Evolutionary conservation across 2,888 invertebrate genomes (phyloP).

Genomic region (Marasmarcha lunaedactyla): DNA sequence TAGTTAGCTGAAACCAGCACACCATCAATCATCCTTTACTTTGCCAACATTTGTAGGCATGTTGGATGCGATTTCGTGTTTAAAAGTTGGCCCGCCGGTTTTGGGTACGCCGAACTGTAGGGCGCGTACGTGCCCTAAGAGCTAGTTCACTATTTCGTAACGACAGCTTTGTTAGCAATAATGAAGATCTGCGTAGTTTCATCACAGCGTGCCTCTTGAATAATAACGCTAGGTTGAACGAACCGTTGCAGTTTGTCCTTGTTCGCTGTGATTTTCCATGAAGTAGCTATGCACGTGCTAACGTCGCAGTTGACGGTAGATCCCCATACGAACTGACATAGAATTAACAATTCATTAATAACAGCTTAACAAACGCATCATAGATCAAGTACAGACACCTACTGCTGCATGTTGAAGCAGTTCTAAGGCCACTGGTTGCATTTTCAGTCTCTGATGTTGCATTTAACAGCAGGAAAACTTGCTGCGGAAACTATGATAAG

Average conservation of each 20-base stretch:
- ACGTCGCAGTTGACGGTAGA: not conserved
- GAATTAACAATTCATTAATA: slow-evolving; percentile 1
- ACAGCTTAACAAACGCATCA: too few relatives aligned
- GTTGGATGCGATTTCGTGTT: not conserved
- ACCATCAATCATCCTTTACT: not conserved
- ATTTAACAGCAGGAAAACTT: too few relatives aligned
- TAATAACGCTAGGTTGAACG: slow-evolving; percentile 67
- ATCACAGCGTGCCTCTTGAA: slow-evolving; percentile 63
- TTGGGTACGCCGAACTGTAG: slow-evolving; percentile 15
- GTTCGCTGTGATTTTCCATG: slow-evolving; percentile 64
- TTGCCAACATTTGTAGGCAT: not conserved
- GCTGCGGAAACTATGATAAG: too few relatives aligned
- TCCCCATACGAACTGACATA: slow-evolving; percentile 10
- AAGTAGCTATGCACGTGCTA: slow-evolving; percentile 33
- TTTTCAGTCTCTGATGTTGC: too few relatives aligned
- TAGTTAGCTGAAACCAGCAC: too few relatives aligned
- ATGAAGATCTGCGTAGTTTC: slow-evolving; percentile 60
- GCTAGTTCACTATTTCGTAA: slow-evolving; percentile 51
- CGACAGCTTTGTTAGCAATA: slow-evolving; percentile 56
- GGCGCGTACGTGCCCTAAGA: slow-evolving; percentile 36
- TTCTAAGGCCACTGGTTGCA: too few relatives aligned
- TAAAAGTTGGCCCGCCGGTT: not conserved
- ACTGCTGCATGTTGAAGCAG: too few relatives aligned
- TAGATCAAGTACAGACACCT: too few relatives aligned
- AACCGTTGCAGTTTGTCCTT: slow-evolving; percentile 68